A percentile compares a stretch with the other conserved stretches of the same genome.
phyloP scores from a whole-genome alignment of 2,797 vertebrate genomes.

The Fistularia tabacaria region DNA sequence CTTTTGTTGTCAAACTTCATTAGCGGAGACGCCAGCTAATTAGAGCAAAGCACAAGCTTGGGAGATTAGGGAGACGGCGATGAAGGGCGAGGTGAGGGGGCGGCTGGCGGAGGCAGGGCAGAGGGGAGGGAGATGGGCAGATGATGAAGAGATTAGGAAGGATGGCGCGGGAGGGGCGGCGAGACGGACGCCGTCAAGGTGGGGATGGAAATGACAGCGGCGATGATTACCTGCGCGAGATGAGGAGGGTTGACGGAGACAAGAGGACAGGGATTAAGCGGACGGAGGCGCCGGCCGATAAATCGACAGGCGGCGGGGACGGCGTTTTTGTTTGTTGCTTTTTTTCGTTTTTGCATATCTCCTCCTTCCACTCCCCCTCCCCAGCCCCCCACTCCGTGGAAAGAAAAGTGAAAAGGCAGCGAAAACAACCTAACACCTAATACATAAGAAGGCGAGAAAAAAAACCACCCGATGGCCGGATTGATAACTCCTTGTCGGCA shows the following conservation, averaged over 20 bases:
- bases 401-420: no score
- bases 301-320: no score
- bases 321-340: no score
- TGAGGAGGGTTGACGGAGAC: constrained; percentile 1
- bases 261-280: no score
- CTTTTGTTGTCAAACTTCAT: constrained; percentile 92
- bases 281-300: no score
- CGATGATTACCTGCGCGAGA: constrained; percentile 51
- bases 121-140: constrained; percentile 53
- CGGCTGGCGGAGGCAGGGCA: constrained; percentile 21
- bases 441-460: no score
- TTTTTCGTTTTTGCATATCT: no score
- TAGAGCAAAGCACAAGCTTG: constrained; percentile 53
- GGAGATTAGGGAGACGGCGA: constrained; percentile 60
- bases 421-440: no score
- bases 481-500: not conserved
- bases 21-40: constrained; percentile 81
- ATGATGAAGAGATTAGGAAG: constrained; percentile 54
- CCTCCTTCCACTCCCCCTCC: no score
- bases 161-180: constrained; percentile 37
- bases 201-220: constrained; percentile 34
- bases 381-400: no score
- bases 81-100: constrained; percentile 27
- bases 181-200: constrained; percentile 46
- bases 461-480: no score